Base-by-base conservation (phyloP, 2,797 vertebrate species). In the Pterois miles region DNA sequence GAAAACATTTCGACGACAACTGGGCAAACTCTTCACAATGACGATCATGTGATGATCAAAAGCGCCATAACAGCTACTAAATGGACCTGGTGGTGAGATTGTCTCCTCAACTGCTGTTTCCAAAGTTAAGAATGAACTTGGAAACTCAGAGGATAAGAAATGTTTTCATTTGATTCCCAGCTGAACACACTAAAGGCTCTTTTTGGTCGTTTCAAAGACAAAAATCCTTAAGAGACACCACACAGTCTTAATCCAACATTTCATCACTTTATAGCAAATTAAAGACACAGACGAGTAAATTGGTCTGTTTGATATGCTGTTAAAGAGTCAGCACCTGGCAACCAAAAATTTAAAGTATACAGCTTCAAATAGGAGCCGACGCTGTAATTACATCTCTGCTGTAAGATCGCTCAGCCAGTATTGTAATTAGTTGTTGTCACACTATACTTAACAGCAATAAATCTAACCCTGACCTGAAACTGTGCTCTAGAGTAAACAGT, bases 381-480 rank as follows among this genome's bases (percentile, higher is more conserved):
- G 25, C 64, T 43, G 65, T 93, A 94, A 94, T 91, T 92, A 89
- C 78, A 89, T 65, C 74, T 87, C 62, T 88, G 74, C 80, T 1
- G n/a, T 87, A 66, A 71, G 70, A 84, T 89, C 62, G 53, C 65
- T 78, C 81, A 86, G 89, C 74, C 85, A 84, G 86, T 66, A 78
- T 85, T 86, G 92, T 91, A 94, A 94, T 93, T 92, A 93, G 87
- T 66, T 63, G 84, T 86, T 91, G 90, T 93, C 90, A 92, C 87
- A 87, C 89, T 92, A 90, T 92, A 94, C 84, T 93, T 93, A 91
- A 89, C 86, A 84, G 89, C 92, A 92, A 93, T 93, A 88, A 91
- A 91, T 92, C 88, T 73, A 89, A 90, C 86, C 54, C 82, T 88
- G 87, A 90, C 86, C 88, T 89, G 59, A 82, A 91, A 91, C 80